phyloP scores from a whole-genome alignment of 2,113 vertebrate species.

The Bettongia penicillata region DNA sequence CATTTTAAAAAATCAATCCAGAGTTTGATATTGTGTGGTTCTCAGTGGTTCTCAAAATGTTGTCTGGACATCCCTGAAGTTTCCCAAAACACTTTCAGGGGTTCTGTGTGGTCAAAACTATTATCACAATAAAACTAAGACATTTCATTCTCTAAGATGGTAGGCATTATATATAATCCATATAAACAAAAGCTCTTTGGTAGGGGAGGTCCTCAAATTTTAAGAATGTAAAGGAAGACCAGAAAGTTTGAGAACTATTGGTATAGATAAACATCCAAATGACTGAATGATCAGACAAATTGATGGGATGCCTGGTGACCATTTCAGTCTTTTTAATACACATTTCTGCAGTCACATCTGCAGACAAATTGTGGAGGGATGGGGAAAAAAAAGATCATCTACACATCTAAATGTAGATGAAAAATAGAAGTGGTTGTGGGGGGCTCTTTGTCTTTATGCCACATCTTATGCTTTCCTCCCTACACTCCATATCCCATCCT shows the following conservation, averaged over 20 bases:
- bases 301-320: slow-evolving; percentile 6
- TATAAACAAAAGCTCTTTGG: neutral
- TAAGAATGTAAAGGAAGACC: neutral
- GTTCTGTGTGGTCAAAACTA: neutral
- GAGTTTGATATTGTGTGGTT: slow-evolving; percentile 32
- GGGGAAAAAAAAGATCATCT: neutral
- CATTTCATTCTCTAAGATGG: neutral
- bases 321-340: slow-evolving; percentile 17
- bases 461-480: neutral
- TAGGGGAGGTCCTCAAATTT: neutral
- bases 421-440: neutral
- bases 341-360: neutral
- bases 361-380: neutral
- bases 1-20: slow-evolving; percentile 38
- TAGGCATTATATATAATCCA: neutral
- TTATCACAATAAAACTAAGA: neutral
- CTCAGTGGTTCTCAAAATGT: slow-evolving; percentile 43
- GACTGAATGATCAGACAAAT: slow-evolving; percentile 29
- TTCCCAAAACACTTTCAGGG: neutral
- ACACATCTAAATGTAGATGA: neutral
- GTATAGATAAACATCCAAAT: neutral
- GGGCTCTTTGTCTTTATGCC: neutral
- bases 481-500: neutral
- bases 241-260: neutral
- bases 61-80: neutral